Evolutionary conservation across 2,113 vertebrate genomes (phyloP).

Genomic region (Mellivora capensis): DNA sequence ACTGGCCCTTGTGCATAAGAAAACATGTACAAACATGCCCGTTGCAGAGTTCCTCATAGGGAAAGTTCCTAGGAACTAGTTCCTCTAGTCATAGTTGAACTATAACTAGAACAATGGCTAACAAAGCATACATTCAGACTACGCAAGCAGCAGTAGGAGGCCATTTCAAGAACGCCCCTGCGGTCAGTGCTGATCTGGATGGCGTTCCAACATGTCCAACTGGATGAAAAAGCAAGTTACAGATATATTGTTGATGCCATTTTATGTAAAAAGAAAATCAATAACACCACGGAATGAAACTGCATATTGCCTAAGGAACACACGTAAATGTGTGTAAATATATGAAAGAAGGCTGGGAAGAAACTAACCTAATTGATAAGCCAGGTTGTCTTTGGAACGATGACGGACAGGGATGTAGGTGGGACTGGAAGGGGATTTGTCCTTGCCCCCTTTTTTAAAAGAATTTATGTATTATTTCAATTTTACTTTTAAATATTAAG

Average conservation of each 20-base stretch:
- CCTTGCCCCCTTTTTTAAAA: neutral
- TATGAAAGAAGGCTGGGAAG: neutral
- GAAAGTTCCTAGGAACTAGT: neutral
- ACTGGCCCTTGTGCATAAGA: neutral
- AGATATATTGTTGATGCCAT: neutral
- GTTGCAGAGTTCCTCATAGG: neutral
- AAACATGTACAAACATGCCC: constrained; percentile 48
- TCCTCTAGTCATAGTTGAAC: neutral
- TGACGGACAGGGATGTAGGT: neutral
- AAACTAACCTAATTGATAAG: neutral
- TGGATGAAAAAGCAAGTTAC: neutral
- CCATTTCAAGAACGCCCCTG: neutral
- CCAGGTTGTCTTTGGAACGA: neutral
- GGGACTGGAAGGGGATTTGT: neutral
- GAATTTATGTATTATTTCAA: neutral
- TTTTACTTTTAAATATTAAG: neutral
- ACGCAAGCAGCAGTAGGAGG: no score
- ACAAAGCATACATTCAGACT: neutral
- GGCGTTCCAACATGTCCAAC: no score
- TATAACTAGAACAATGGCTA: neutral
- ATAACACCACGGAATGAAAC: neutral
- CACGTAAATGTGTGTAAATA: neutral
- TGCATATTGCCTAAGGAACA: neutral
- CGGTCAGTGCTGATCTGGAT: neutral
- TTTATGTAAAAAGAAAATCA: neutral